A percentile compares a stretch with the other conserved stretches of the same genome.
These are phyloP conservation scores for Ammodramus savannarum DNA, from an alignment of 2,113 vertebrate genomes.

Conservation along the genomic window DNA sequence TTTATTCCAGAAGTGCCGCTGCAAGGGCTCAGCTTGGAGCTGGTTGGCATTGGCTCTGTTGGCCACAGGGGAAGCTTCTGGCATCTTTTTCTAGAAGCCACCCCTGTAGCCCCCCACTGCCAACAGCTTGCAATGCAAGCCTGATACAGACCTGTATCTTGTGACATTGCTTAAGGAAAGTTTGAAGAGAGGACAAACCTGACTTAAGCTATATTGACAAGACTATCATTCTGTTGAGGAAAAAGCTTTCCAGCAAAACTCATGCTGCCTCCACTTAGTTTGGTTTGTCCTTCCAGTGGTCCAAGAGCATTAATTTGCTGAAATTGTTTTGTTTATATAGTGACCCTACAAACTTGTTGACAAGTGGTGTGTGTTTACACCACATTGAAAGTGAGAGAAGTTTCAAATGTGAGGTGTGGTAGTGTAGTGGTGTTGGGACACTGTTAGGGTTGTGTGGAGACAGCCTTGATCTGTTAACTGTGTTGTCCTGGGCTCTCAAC, in stretches of 20 bases:
- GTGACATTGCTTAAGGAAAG: neutral
- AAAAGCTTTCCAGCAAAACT: neutral
- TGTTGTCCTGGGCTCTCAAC: fast-evolving
- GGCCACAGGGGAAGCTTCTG: neutral
- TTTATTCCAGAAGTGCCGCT: neutral
- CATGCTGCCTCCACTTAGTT: neutral
- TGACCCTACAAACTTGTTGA: neutral
- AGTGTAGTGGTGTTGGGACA: neutral
- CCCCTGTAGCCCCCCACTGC: fast-evolving
- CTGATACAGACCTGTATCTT: neutral
- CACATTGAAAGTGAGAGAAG: neutral
- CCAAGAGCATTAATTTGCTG: neutral
- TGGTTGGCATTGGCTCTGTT: neutral
- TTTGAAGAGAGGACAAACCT: neutral
- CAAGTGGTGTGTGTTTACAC: neutral
- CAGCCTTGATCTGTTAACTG: neutral
- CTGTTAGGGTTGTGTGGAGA: neutral
- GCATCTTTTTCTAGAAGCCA: neutral
- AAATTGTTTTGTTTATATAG: neutral
- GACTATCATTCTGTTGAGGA: neutral
- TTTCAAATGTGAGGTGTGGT: neutral
- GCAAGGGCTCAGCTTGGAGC: neutral
- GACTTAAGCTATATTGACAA: neutral
- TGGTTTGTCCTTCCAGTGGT: neutral
- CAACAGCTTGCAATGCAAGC: neutral